These are phyloP conservation scores for Poeciliopsis infans DNA, from an alignment of 2,797 vertebrate genomes.

Conservation along the genomic window DNA sequence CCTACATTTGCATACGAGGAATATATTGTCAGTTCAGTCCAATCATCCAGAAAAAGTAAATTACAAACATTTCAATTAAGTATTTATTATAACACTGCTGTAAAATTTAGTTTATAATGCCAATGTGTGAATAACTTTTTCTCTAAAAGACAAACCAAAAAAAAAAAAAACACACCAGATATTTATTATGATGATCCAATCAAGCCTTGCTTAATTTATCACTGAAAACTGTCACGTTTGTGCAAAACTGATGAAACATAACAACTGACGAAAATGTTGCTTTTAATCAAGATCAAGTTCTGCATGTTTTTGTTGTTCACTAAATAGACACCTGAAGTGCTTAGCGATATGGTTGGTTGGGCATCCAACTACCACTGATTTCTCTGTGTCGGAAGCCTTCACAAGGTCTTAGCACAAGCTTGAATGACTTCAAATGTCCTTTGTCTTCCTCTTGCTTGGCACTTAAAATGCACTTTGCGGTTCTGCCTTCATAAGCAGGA, in stretches of 20 bases:
- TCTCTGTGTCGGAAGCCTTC: slow-evolving; percentile 38
- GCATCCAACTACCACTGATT: slow-evolving; percentile 45
- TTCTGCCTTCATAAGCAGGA: slow-evolving; percentile 59
- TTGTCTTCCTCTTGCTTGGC: slow-evolving; percentile 15
- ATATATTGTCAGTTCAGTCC: not conserved
- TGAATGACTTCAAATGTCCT: slow-evolving; percentile 40
- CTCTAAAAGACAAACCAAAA: not conserved
- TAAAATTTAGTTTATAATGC: not conserved
- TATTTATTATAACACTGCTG: not conserved
- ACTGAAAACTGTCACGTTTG: not conserved
- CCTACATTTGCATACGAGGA: not conserved
- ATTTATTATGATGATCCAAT: not conserved
- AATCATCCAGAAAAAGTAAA: not conserved
- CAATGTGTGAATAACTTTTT: not conserved
- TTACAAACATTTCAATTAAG: not conserved
- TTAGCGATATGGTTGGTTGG: not conserved
- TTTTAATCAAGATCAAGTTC: not conserved
- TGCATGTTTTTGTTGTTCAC: not conserved
- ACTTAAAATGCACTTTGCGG: slow-evolving; percentile 34
- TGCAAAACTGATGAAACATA: not conserved
- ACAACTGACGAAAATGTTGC: not conserved
- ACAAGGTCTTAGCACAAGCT: slow-evolving; percentile 31
- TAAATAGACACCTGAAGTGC: not conserved
- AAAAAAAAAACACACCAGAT: no score
- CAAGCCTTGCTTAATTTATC: not conserved